Evolutionary conservation across 2,113 vertebrate species (phyloP).

Genomic region (Cheirogaleus medius): DNA sequence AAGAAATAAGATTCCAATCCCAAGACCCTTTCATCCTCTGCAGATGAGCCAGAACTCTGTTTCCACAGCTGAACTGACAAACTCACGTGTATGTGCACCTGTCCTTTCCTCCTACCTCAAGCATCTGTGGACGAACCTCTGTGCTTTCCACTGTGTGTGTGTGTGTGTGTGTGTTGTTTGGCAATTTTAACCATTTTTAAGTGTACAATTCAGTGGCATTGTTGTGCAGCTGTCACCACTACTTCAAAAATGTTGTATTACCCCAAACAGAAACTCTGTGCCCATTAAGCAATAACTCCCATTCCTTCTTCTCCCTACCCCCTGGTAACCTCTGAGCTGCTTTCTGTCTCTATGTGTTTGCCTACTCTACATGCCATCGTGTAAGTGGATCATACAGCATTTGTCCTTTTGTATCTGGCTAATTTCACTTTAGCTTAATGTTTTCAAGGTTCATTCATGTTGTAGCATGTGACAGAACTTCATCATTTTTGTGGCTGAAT

Average conservation of each 20-base stretch:
- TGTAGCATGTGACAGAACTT: background rate
- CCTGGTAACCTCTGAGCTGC: background rate
- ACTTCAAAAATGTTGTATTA: background rate
- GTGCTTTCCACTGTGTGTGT: background rate
- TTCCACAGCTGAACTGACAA: background rate
- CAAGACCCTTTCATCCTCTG: background rate
- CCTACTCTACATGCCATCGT: background rate
- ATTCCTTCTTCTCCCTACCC: too few relatives aligned
- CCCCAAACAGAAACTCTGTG: background rate
- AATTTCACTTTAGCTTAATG: background rate
- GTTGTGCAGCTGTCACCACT: background rate
- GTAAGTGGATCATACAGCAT: background rate
- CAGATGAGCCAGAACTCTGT: background rate
- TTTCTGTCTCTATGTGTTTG: background rate
- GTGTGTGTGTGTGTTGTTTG: background rate
- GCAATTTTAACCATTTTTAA: background rate
- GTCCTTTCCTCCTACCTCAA: background rate
- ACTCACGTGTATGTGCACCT: background rate
- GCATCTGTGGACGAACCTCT: background rate
- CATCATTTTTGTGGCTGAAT: slow-evolving; percentile 18
- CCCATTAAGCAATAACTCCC: background rate
- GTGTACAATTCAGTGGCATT: background rate
- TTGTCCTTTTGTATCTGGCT: background rate
- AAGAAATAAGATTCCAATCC: background rate
- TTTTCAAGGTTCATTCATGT: background rate